Base-by-base conservation (phyloP, 2,888 invertebrate species). In the Dynastes tityus region DNA sequence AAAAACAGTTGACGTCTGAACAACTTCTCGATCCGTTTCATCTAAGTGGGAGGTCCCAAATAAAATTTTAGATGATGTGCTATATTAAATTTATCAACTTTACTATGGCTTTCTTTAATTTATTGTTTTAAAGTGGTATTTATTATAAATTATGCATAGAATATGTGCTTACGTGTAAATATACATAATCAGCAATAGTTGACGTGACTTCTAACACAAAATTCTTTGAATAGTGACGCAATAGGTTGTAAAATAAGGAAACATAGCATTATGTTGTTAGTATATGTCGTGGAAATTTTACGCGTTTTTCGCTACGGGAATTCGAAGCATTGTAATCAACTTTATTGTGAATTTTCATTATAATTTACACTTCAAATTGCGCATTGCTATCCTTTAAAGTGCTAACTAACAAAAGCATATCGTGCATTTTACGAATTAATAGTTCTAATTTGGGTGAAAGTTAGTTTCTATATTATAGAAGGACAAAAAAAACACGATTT, bases 181-280 rank as follows among this genome's bases (percentile, higher is more conserved):
- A 8, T 1, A 16, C 9, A 22, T 58, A 16, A 6, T 16, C 22
- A 22, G 16, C 16, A 22, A 22, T 4, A 16, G 16, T 22, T 58
- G n/a, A 58, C 55, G 22, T 22, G 55, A 58, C 22, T 58, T 22
- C 55, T 58, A 58, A 58, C 55, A 58, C 22, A 22, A 58, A 22
- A 22, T 58, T 58, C 55, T 58, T 58, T 58, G 55, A 58, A 58
- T 58, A 58, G 22, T 58, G 55, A 58, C 22, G 55, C 22, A 58
- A 58, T 58, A 58, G 2, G 1, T 16, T 8, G 22, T 58, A 16
- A 22, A 22, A n/a, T 22, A 22, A 58, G 55, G 55, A 58, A 58
- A 58, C 22, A 22, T 22, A n/a, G 2, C 22, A 58, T 22, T 58
- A n/a, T 8, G 22, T n/a, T 58, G n/a, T 5, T 58, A 16, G 9